These are phyloP conservation scores for Venturia canescens DNA, from an alignment of 1,140 invertebrate genomes.

Conservation along the genomic window DNA sequence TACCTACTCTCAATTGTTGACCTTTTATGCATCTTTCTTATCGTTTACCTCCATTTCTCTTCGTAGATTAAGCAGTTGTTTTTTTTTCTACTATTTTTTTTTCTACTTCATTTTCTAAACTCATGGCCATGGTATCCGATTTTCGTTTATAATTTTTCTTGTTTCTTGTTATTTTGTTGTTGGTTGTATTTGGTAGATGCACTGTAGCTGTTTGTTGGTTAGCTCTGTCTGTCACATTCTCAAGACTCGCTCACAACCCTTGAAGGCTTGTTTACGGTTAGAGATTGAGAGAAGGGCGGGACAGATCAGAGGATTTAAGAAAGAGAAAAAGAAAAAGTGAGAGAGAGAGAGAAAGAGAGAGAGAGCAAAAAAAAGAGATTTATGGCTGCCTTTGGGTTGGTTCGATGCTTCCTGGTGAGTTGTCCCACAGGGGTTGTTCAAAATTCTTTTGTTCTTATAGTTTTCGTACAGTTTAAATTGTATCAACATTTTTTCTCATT, in stretches of 20 bases:
- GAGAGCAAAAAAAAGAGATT: constrained; percentile 64
- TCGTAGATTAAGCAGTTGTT: not conserved
- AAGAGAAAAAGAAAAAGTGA: not conserved
- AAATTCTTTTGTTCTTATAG: constrained; percentile 63
- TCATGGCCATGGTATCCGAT: constrained; percentile 66
- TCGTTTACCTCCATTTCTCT: constrained; percentile 33
- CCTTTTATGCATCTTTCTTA: constrained; percentile 11
- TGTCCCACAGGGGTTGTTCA: constrained; percentile 74
- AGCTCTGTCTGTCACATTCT: constrained; percentile 76
- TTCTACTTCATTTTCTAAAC: constrained; percentile 58
- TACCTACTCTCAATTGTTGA: too few relatives aligned
- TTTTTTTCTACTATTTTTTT: too few relatives aligned
- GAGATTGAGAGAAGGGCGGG: constrained; percentile 73
- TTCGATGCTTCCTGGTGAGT: constrained; percentile 75
- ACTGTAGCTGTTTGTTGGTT: constrained; percentile 78
- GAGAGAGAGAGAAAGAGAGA: too few relatives aligned
- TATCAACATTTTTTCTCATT: constrained; percentile 3
- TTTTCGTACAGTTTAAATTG: constrained; percentile 3
- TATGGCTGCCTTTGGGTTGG: constrained; percentile 76
- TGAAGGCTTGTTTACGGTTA: constrained; percentile 75
- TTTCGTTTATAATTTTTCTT: constrained; percentile 74
- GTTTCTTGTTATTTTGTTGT: constrained; percentile 75
- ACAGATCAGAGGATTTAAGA: constrained; percentile 70
- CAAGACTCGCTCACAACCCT: constrained; percentile 73
- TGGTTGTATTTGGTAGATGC: constrained; percentile 78